Conservation (phyloP, 2,888 invertebrate species). For the Cetonia aurata region DNA sequence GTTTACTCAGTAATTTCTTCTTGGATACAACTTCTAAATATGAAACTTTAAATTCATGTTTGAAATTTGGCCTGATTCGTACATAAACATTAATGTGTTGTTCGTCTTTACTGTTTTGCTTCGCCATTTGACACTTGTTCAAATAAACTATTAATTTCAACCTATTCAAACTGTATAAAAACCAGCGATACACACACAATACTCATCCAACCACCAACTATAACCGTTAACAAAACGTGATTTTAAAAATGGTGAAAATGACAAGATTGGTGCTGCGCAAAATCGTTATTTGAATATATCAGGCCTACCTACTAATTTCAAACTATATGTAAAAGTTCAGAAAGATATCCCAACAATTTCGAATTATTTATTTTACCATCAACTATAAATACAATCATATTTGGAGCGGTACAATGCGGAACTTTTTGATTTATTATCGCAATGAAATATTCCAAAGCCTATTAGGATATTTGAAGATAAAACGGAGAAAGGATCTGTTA, state of each 20-base stretch:
- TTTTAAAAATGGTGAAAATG: background rate
- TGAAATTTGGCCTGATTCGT: conserved; percentile 41
- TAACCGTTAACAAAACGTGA: background rate
- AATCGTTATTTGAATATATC: too few relatives aligned
- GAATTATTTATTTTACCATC: too few relatives aligned
- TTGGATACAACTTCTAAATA: conserved; percentile 34
- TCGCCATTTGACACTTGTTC: conserved; percentile 1
- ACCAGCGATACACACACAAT: background rate
- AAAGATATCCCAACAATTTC: too few relatives aligned
- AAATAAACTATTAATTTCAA: background rate
- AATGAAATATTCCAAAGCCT: conserved; percentile 74
- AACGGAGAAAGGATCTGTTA: conserved; percentile 87
- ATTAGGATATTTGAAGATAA: conserved; percentile 82
- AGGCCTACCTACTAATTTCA: too few relatives aligned
- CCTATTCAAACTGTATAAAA: background rate
- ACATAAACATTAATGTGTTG: conserved; percentile 44
- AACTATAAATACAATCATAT: too few relatives aligned
- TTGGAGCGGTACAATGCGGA: conserved; percentile 98
- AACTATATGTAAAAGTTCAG: too few relatives aligned
- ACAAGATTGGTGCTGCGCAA: background rate
- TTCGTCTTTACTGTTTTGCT: conserved; percentile 37
- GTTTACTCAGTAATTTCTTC: conserved; percentile 33
- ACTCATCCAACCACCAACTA: background rate
- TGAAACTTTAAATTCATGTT: conserved; percentile 30
- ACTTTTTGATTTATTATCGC: conserved; percentile 89